Percentiles rank a stretch among this genome's conserved stretches.
phyloP scores from a whole-genome alignment of 2,797 vertebrate genomes.

The Enteromius trimaculatus region DNA sequence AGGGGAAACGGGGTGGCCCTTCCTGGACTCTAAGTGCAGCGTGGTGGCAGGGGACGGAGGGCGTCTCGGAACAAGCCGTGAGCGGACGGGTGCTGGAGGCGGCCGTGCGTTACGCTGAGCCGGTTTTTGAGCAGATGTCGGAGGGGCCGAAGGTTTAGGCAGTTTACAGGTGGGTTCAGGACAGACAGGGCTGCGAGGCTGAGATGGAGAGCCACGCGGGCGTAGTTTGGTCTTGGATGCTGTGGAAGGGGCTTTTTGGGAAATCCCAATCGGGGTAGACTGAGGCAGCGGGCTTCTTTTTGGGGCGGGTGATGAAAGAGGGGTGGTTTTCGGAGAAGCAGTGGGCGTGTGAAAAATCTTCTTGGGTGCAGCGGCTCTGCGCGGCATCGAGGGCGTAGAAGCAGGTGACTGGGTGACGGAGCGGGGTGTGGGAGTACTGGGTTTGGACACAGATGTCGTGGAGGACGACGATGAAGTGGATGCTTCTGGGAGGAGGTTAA shows the following conservation, averaged over 20 bases:
- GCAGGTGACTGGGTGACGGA: conserved; percentile 66
- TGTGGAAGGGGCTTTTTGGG: conserved; percentile 28
- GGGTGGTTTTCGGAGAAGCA: conserved; percentile 68
- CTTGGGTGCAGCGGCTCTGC: conserved; percentile 78
- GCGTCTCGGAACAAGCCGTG: conserved; percentile 69
- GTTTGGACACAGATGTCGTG: conserved; percentile 20
- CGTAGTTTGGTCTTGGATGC: conserved; percentile 67
- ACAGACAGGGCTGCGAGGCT: conserved; percentile 77
- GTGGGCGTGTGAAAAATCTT: conserved; percentile 74
- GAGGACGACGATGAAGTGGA: conserved; percentile 62
- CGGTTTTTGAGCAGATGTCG: conserved; percentile 23
- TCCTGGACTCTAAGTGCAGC: conserved; percentile 58
- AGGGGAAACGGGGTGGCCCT: conserved; percentile 11
- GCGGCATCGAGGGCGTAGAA: conserved; percentile 75
- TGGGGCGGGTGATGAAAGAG: conserved; percentile 63
- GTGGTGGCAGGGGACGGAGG: conserved; percentile 67
- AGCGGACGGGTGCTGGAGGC: conserved; percentile 60
- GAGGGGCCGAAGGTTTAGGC: conserved; percentile 69
- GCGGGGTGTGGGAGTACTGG: conserved; percentile 63
- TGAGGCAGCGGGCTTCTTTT: conserved; percentile 66
- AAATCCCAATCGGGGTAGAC: background rate
- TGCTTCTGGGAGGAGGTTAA: conserved; percentile 72
- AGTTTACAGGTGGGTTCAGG: conserved; percentile 77
- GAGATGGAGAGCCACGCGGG: conserved; percentile 54
- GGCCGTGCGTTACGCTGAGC: background rate